phyloP scores from a whole-genome alignment of 2,797 vertebrate species.

The Helarctos malayanus region DNA sequence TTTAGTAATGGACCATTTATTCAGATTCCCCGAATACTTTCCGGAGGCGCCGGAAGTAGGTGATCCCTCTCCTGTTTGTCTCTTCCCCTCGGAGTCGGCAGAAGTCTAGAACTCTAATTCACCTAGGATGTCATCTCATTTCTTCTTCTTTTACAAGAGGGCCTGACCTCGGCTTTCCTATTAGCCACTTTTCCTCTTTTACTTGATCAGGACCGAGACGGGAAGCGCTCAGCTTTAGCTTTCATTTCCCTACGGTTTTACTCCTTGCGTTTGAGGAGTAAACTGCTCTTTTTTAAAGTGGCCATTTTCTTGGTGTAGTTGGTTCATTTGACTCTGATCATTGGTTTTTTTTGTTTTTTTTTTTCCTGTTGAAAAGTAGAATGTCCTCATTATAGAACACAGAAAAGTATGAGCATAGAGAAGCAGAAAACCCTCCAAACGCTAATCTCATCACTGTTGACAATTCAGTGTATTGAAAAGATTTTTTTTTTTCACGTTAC shows the following conservation, averaged over 20 bases:
- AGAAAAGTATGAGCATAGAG: neutral
- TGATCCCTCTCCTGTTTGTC: neutral
- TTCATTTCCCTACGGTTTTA: neutral
- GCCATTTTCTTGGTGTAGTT: slow-evolving; percentile 38
- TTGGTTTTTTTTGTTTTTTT: neutral
- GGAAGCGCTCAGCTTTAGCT: neutral
- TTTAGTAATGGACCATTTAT: neutral
- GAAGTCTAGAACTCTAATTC: neutral
- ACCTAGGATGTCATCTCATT: neutral
- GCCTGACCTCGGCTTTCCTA: neutral
- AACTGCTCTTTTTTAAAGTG: neutral
- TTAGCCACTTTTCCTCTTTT: neutral
- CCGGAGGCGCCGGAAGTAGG: neutral
- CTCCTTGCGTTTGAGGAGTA: neutral
- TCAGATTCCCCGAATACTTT: neutral
- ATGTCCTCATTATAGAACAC: neutral
- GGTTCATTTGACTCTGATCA: neutral
- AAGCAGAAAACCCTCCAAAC: slow-evolving; percentile 9
- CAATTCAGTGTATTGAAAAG: neutral
- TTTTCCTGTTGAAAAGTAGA: neutral
- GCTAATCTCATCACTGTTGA: neutral
- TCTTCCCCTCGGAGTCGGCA: neutral
- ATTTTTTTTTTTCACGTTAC: neutral
- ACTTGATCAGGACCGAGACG: neutral
- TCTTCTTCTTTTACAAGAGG: neutral